Evolutionary conservation across 2,888 invertebrate species (phyloP).

Genomic region (Noctua janthe): DNA sequence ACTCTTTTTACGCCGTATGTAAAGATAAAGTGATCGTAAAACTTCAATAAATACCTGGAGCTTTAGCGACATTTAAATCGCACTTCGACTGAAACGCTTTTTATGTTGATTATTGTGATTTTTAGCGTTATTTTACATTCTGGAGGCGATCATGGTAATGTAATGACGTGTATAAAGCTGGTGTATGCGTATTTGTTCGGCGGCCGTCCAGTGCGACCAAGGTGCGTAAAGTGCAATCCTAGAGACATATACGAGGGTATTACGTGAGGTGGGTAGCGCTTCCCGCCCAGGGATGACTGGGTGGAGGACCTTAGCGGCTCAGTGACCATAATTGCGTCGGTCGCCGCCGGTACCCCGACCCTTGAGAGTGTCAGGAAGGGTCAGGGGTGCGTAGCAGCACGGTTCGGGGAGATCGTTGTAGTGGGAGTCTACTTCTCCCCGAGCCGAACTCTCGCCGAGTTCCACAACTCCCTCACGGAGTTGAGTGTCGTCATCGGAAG

Average conservation of each 20-base stretch:
- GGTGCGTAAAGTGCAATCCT: conserved; percentile 76
- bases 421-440: too few relatives aligned
- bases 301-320: too few relatives aligned
- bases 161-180: conserved; percentile 42
- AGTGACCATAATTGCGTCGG: too few relatives aligned
- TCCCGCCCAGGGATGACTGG: too few relatives aligned
- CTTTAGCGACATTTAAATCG: conserved; percentile 49
- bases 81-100: conserved; percentile 37
- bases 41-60: conserved; percentile 37
- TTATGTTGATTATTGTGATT: conserved; percentile 56
- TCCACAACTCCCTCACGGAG: too few relatives aligned
- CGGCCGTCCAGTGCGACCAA: conserved; percentile 54
- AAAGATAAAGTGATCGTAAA: conserved; percentile 49
- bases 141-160: conserved; percentile 62
- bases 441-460: too few relatives aligned
- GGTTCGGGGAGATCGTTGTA: too few relatives aligned
- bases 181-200: conserved; percentile 66
- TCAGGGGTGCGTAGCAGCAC: too few relatives aligned
- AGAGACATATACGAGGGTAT: conserved; percentile 73
- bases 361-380: too few relatives aligned
- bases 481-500: too few relatives aligned
- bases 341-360: too few relatives aligned
- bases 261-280: conserved; percentile 33
- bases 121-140: conserved; percentile 61
- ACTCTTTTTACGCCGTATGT: conserved; percentile 8